A percentile compares a stretch with the other conserved stretches of the same genome.
These are phyloP conservation scores for Linurgus olivaceus DNA, from an alignment of 2,797 vertebrate species.

Conservation along the genomic window DNA sequence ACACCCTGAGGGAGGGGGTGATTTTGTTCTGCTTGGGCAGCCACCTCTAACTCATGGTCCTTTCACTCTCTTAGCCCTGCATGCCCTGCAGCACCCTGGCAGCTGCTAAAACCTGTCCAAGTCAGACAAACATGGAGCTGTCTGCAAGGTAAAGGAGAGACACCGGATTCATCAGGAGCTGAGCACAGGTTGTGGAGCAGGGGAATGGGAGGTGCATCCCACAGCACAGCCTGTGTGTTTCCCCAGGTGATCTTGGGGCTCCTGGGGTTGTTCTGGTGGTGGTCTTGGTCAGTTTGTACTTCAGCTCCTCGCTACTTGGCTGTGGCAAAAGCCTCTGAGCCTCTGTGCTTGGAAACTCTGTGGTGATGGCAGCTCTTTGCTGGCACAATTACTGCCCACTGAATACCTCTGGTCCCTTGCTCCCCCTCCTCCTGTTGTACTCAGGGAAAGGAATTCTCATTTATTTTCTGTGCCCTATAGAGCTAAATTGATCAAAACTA, in stretches of 20 bases:
- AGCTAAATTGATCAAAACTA: not conserved
- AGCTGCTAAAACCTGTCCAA: not conserved
- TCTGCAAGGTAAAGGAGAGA: too few species aligned
- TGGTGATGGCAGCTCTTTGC: not conserved
- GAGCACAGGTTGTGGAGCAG: fast-evolving
- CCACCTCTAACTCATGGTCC: not conserved
- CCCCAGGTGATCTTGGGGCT: fast-evolving
- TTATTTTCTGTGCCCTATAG: not conserved
- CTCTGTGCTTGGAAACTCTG: not conserved
- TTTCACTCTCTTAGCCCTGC: not conserved
- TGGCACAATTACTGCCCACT: not conserved
- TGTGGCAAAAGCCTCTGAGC: not conserved
- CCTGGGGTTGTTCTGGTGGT: not conserved
- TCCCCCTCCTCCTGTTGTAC: not conserved
- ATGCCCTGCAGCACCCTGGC: not conserved
- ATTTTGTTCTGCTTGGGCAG: not conserved
- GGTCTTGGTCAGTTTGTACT: fast-evolving
- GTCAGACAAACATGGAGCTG: fast-evolving
- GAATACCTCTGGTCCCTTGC: fast-evolving
- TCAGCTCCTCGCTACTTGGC: fast-evolving
- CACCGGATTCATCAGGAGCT: not conserved
- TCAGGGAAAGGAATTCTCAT: not conserved
- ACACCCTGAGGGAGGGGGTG: not conserved
- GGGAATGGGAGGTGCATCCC: not conserved
- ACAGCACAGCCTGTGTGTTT: fast-evolving